Evolutionary conservation across 1,140 invertebrate species (phyloP).

Genomic region (Drosophila erecta): DNA sequence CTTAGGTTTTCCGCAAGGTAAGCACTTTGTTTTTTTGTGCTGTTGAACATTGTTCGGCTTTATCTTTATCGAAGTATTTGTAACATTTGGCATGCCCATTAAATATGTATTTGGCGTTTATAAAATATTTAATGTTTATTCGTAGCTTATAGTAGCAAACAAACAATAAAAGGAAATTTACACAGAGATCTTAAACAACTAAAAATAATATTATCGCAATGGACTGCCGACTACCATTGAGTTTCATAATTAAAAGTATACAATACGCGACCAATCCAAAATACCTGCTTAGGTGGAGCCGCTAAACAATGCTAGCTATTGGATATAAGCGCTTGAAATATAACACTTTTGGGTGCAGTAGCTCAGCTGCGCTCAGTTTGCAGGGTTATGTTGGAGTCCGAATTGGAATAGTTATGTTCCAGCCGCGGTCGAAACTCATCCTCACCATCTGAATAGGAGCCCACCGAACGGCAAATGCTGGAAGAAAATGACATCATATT

Average conservation of each 20-base stretch:
- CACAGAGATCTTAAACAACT: conserved; percentile 74
- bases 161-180: conserved; percentile 73
- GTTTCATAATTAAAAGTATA: conserved; percentile 56
- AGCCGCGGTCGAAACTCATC: conserved; percentile 65
- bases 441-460: conserved; percentile 77
- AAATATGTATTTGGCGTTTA: conserved; percentile 16
- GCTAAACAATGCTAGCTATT: conserved; percentile 22
- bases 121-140: conserved; percentile 62
- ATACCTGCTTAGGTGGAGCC: not conserved
- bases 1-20: no score
- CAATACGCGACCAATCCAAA: conserved; percentile 31
- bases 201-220: conserved; percentile 57
- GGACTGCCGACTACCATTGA: conserved; percentile 29
- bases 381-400: conserved; percentile 74
- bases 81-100: not conserved
- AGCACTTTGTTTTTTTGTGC: no score
- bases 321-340: conserved; percentile 50
- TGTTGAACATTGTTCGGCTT: no score
- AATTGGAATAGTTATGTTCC: conserved; percentile 72
- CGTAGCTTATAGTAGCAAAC: conserved; percentile 63
- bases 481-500: not conserved
- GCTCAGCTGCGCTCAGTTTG: conserved; percentile 69
- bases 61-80: no score
- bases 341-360: conserved; percentile 39
- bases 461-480: conserved; percentile 77